Conservation (phyloP, 2,113 vertebrate genomes). For the Clupea harengus region DNA sequence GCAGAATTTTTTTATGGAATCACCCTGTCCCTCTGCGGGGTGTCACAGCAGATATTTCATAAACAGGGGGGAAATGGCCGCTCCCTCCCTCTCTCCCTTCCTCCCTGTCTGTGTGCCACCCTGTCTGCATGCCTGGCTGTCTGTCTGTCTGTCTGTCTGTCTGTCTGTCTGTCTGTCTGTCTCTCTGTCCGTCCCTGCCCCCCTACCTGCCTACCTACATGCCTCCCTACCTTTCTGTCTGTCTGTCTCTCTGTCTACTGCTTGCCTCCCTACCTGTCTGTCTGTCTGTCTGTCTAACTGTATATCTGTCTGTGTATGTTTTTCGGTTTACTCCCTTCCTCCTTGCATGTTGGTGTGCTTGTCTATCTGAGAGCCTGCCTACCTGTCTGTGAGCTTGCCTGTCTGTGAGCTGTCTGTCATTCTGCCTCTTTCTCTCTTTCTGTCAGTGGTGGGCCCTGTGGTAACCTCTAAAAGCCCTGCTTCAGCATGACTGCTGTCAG, state of each 20-base stretch:
- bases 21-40: conserved; percentile 47
- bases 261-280: not conserved
- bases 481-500: conserved; percentile 58
- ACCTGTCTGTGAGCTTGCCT: not conserved
- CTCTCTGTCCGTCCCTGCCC: too few relatives aligned
- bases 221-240: not conserved
- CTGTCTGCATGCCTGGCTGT: not conserved
- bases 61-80: not conserved
- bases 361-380: not conserved
- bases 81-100: not conserved
- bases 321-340: too few relatives aligned
- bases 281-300: not conserved
- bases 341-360: too few relatives aligned
- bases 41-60: conserved; percentile 65
- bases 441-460: not conserved
- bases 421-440: not conserved
- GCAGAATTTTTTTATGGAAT: conserved; percentile 62
- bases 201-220: not conserved
- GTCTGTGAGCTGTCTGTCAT: not conserved
- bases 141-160: not conserved
- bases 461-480: conserved; percentile 56
- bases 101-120: not conserved
- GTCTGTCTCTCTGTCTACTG: not conserved
- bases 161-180: too few relatives aligned
- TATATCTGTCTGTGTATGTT: too few relatives aligned